Evolutionary conservation across 1,140 invertebrate genomes (phyloP), one percentile per base, ranked within the genome.

Genomic region (Caenorhabditis tropicalis): DNA sequence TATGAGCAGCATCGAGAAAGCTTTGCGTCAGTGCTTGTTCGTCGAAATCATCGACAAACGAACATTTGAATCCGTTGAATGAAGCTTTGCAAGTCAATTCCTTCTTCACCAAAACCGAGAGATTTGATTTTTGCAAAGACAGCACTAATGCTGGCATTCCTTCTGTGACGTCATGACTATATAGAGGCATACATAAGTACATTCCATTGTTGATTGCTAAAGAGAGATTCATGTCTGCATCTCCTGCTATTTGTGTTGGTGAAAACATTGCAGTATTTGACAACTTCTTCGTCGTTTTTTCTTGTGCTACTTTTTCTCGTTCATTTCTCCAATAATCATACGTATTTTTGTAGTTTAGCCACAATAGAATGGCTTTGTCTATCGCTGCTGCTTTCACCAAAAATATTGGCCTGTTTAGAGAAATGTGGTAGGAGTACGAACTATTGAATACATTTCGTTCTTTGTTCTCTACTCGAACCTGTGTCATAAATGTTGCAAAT

Each of bases 301-400:
- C 48, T 29, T 83, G 65, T 15, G 46, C 74, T 12, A 79, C 48
- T 81, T 88, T 86, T n/a, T 79, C 80, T 29, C 90, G 43, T 60
- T 90, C 90, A 58, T 85, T 84, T 24, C 87, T 53, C 89, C 89
- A 91, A 33, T 87, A 90, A 79, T 91, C 88, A 39, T 90, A 90
- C 2, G 87, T 90, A 29, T 91, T 90, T 39, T 88, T 87, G 79
- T 91, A 90, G 79, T 90, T 91, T n/a, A 90, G 70, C 89, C 89
- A 90, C 16, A 90, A 60, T 0, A 90, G 82, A 48, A 90, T 89
- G 12, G 89, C 89, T 82, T 91, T 90, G 70, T 90, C 89, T 27
- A 91, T 83, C 5, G 90, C 89, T 19, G 82, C 86, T 10, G 90
- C 85, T 81, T 91, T 88, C 29, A 91, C 82, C 7, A 91, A 39